phyloP scores from a whole-genome alignment of 2,888 invertebrate genomes.

The Malthinus flaveolus region DNA sequence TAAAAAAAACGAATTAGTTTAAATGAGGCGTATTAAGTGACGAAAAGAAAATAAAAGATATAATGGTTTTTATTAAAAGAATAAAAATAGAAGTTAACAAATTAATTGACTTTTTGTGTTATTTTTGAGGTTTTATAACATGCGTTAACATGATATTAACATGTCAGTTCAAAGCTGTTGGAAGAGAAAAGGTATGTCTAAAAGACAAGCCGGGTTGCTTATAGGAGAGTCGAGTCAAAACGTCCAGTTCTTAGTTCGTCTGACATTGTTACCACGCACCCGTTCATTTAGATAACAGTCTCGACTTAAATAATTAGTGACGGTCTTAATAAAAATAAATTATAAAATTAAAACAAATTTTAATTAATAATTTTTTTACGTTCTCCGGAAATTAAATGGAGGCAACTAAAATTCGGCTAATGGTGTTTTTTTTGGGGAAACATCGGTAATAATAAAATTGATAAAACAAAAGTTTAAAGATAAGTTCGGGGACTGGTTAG shows the following conservation, averaged over 20 bases:
- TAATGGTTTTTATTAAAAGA: too few relatives aligned
- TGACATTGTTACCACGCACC: conserved; percentile 16
- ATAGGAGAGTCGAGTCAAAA: conserved; percentile 14
- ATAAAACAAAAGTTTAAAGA: conserved; percentile 16
- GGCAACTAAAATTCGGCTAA: background rate
- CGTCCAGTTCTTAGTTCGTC: conserved; percentile 8
- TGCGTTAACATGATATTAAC: background rate
- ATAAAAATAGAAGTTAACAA: background rate
- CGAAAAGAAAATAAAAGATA: too few relatives aligned
- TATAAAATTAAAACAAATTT: conserved; percentile 14
- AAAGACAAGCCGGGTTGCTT: conserved; percentile 11
- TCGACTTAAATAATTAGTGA: conserved; percentile 15
- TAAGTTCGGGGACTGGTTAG: background rate
- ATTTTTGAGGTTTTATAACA: background rate
- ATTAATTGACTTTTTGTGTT: background rate
- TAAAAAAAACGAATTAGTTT: too few relatives aligned
- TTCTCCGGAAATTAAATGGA: conserved; percentile 3
- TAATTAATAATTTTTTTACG: conserved; percentile 8
- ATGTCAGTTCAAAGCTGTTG: background rate
- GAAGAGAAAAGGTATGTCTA: background rate
- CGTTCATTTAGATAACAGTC: conserved; percentile 18
- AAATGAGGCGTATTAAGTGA: too few relatives aligned
- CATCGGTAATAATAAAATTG: conserved; percentile 3
- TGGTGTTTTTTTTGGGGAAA: background rate
- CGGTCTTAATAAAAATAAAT: conserved; percentile 11